Evolutionary conservation across 2,113 vertebrate species (phyloP).

Genomic region (Oryzias curvinotus): DNA sequence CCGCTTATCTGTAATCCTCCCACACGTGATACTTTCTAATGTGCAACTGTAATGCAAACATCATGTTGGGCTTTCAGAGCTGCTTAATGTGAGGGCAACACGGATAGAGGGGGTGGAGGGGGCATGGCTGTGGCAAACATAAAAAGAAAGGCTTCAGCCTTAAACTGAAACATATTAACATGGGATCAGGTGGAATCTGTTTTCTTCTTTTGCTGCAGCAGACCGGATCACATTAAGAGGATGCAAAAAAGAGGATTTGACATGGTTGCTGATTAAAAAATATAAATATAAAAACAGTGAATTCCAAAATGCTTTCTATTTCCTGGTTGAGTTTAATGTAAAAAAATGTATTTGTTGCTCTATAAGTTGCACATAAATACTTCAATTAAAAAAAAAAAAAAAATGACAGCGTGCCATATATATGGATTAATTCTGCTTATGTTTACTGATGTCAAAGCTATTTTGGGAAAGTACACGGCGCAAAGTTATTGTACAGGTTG

Average conservation of each 20-base stretch:
- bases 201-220: constrained; percentile 16
- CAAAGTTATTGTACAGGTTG: no score
- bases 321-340: constrained; percentile 49
- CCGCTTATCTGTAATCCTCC: constrained; percentile 59
- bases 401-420: no score
- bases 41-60: constrained; percentile 62
- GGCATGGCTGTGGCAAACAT: constrained; percentile 29
- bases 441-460: no score
- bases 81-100: constrained; percentile 56
- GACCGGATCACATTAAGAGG: constrained; percentile 25
- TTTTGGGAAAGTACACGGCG: no score
- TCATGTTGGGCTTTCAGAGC: constrained; percentile 44
- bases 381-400: no score
- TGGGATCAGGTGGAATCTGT: constrained; percentile 53
- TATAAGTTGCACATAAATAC: constrained; percentile 20
- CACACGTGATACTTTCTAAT: constrained; percentile 50
- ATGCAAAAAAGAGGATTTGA: constrained; percentile 28
- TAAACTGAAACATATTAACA: constrained; percentile 55
- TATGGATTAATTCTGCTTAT: no score
- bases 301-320: constrained; percentile 56
- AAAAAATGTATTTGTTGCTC: constrained; percentile 17
- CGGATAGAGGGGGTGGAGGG: constrained; percentile 13
- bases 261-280: constrained; percentile 32
- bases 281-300: constrained; percentile 54
- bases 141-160: constrained; percentile 53